Conservation (phyloP, 2,797 vertebrate species). For the Tapera naevia region DNA sequence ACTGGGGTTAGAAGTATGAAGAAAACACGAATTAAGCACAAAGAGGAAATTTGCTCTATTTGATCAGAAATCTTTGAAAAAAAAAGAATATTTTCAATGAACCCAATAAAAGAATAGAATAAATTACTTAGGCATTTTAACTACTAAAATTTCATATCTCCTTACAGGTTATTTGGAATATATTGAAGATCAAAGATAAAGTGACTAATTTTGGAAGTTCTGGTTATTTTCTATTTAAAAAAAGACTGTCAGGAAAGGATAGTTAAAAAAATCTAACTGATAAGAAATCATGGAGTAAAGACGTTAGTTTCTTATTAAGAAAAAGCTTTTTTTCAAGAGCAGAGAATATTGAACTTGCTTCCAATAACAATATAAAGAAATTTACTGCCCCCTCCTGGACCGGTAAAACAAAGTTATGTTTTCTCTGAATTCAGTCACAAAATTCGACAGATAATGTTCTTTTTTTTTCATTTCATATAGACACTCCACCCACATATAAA, state of each 20-base stretch:
- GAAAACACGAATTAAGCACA: not conserved
- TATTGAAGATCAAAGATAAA: not conserved
- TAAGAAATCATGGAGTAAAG: not conserved
- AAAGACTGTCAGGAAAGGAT: not conserved
- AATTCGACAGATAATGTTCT: not conserved
- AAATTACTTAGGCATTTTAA: no score
- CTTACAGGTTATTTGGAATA: not conserved
- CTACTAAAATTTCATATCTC: no score
- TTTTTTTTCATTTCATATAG: not conserved
- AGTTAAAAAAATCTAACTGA: not conserved
- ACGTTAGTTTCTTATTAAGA: not conserved
- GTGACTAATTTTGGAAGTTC: not conserved
- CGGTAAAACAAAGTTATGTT: conserved; percentile 1
- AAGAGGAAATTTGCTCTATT: not conserved
- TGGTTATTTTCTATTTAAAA: not conserved
- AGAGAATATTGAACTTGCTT: not conserved
- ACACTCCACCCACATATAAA: not conserved
- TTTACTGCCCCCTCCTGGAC: conserved; percentile 77
- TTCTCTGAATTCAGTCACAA: not conserved
- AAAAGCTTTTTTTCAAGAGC: not conserved
- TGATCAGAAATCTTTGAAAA: not conserved
- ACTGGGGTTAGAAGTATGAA: not conserved
- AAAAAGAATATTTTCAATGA: not conserved
- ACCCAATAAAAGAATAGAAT: not conserved
- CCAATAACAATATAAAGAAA: conserved; percentile 65